Evolutionary conservation across 2,113 vertebrate species (phyloP).

Genomic region (Suricata suricatta): DNA sequence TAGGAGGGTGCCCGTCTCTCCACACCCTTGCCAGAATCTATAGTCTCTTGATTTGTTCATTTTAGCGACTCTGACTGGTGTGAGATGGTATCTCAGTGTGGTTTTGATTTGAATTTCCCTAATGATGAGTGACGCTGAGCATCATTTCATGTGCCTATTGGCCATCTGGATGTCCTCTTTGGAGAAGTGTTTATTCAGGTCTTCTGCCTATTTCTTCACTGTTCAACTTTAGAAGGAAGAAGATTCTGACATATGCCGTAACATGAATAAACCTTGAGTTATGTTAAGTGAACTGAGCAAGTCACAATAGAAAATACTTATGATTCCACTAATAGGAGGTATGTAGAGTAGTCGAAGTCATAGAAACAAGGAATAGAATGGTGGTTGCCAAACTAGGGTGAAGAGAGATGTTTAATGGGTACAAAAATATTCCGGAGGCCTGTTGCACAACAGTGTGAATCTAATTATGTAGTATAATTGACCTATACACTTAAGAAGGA

Average conservation of each 20-base stretch:
- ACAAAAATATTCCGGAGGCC: neutral
- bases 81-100: too few species aligned
- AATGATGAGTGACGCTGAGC: too few species aligned
- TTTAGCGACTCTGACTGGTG: too few species aligned
- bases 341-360: neutral
- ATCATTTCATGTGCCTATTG: too few species aligned
- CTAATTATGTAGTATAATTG: neutral
- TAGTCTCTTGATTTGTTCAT: too few species aligned
- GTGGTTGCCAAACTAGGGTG: neutral
- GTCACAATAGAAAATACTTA: neutral
- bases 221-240: neutral
- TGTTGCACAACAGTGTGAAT: neutral
- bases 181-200: too few species aligned
- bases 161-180: too few species aligned
- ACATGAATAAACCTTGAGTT: neutral
- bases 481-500: neutral
- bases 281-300: neutral
- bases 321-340: neutral
- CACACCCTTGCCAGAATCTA: too few species aligned
- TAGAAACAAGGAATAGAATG: neutral
- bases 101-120: too few species aligned
- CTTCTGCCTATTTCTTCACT: too few species aligned
- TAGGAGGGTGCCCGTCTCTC: too few species aligned
- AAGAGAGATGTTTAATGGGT: too few species aligned
- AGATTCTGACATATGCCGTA: neutral